Base-by-base conservation (phyloP, 2,797 vertebrate genomes). In the Tiaroga cobitis region DNA sequence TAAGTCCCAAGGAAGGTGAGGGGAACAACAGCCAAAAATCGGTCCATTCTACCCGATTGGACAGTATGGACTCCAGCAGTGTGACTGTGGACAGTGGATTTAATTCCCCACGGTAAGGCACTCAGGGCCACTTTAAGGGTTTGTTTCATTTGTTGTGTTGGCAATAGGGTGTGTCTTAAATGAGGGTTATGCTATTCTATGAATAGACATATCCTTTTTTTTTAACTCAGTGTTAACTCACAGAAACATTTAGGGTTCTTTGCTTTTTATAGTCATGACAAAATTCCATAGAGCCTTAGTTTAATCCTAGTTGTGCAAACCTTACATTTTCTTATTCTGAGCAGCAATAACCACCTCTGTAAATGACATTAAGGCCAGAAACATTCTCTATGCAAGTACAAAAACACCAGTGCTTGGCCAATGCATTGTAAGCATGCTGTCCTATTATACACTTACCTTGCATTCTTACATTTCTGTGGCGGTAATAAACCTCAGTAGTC, bases 1-100 rank as follows among this genome's bases (percentile, higher is more conserved):
- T 98, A 13, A 94, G 94, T 91, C 98, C 94, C 0, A 97, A 95
- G 92, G 96, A 97, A 90, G 95, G 93, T 0, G 96, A 97, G 85
- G 95, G 93, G 77, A 93, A 93, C 91, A 95, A 93, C 94, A 95
- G 93, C 93, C 97, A 98, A 94, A 97, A 98, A 91, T 96, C 97
- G 13, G 97, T 96, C 18, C 98, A 99, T 88, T 99, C 98, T 0
- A 97, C 97, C 46, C 95, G 98, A 69, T 95, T 99, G 67, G 98
- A 99, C 94, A 99, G 98, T 92, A 99, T 99, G 97, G 98, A 99
- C 94, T 99, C 97, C 93, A 99, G 98, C 95, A 99, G 97, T 39
- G 97, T 99, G 91, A 99, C 98, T 24, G 98, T 99, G 89, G 98
- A 99, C 95, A 99, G 98, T 93, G 98, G 98, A 93, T 99, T 99